Base-by-base conservation (phyloP, 2,888 invertebrate species). In the Sympetrum striolatum region DNA sequence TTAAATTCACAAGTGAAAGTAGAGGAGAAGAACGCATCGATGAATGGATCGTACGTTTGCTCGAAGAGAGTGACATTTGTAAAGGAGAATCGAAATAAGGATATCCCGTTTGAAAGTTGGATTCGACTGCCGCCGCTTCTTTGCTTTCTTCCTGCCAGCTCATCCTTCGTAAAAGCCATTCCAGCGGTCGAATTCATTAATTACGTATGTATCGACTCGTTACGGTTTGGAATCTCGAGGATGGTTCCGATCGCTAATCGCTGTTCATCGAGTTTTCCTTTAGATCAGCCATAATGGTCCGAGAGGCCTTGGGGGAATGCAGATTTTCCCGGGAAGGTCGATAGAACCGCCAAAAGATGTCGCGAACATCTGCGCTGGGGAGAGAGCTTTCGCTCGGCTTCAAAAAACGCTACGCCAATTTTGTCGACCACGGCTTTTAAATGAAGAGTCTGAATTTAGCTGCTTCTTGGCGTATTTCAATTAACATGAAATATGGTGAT, bases 161-260 rank as follows among this genome's bases (percentile, higher is more conserved):
- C 86, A 64, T 86, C 58, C 86, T 60, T 86, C n/a, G 58, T 37
- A 39, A 64, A 86, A 10, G 37, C 12, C 10, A n/a, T 39, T n/a
- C 37, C n/a, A 8, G 37, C 6, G 37, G 86, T 37, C 22, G n/a
- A 18, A 64, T 37, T 6, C 37, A 18, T 86, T 60, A 86, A 86
- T 86, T 86, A 86, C 64, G 37, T 64, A 86, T 86, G 60, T 86
- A 58, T 86, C 22, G 86, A n/a, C 60, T n/a, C 37, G 64, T 37
- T 37, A n/a, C 37, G 64, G 58, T n/a, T 14, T 14, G 60, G 12
- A 37, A 60, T 37, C 37, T 1, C 60, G 22, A n/a, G 10, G 60
- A 12, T 37, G 31, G 8, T 39, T 86, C 39, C 37, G 37, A 82
- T 58, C 25, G 64, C 64, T 0, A 31, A 73, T 73, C 25, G 25